Percentiles rank a stretch among this genome's conserved stretches.
Evolutionary conservation across 2,113 vertebrate genomes (phyloP).

Genomic region (Ophthalmotilapia sp.): DNA sequence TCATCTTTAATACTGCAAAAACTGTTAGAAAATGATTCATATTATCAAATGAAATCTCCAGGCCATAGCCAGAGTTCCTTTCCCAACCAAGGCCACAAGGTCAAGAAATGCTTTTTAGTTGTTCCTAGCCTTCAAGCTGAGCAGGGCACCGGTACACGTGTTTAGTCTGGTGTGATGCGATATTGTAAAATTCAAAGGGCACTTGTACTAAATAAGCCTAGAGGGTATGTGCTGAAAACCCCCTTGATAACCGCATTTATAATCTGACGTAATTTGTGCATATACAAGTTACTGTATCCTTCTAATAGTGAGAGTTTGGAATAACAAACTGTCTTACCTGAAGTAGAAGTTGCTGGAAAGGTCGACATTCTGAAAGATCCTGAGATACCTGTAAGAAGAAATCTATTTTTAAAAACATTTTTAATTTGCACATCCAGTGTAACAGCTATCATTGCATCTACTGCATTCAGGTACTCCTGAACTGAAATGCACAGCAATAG

Average conservation of each 20-base stretch:
- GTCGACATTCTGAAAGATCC: conserved; percentile 97
- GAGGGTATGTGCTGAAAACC: neutral
- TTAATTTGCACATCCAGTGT: neutral
- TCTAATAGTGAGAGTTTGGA: neutral
- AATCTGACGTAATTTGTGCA: neutral
- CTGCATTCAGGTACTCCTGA: neutral
- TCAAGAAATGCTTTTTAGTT: neutral
- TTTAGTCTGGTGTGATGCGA: neutral
- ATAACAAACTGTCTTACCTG: conserved; percentile 72
- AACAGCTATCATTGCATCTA: neutral
- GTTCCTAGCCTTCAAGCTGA: neutral
- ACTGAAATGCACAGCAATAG: neutral
- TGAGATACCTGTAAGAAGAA: conserved; percentile 78
- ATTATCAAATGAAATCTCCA: neutral
- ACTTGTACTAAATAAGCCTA: neutral
- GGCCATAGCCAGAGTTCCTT: neutral
- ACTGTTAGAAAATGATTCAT: neutral
- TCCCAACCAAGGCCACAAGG: neutral
- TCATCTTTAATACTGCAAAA: neutral
- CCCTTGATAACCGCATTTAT: neutral
- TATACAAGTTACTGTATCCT: neutral
- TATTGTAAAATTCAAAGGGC: neutral
- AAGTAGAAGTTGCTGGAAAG: conserved; percentile 99
- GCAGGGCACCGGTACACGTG: neutral
- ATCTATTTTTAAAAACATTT: neutral